A percentile compares a stretch with the other conserved stretches of the same genome.
These are phyloP conservation scores for Lagothrix lagotricha DNA, from an alignment of 2,797 vertebrate species.

Conservation along the genomic window DNA sequence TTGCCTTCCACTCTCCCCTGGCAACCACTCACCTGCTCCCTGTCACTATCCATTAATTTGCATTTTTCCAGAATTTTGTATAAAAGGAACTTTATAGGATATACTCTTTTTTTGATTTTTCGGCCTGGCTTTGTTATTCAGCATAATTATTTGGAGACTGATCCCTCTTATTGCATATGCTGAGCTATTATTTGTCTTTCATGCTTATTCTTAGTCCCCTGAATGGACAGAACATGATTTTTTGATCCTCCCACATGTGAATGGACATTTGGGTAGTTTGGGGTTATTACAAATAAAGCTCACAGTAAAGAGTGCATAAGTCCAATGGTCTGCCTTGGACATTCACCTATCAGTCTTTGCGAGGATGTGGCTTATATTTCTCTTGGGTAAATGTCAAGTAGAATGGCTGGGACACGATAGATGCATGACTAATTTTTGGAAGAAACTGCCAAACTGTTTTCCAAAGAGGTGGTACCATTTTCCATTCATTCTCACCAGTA, in stretches of 20 bases:
- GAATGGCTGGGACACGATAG: neutral
- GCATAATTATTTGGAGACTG: neutral
- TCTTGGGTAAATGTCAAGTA: neutral
- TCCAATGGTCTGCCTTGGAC: neutral
- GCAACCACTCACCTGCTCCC: neutral
- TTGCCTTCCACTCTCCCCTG: neutral
- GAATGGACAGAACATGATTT: neutral
- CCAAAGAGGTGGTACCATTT: neutral
- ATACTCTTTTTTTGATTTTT: neutral
- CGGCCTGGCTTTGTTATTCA: neutral
- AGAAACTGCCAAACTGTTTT: neutral
- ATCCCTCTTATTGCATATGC: neutral
- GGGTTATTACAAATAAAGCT: neutral
- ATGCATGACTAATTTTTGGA: neutral
- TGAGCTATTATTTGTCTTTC: neutral
- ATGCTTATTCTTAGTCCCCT: neutral
- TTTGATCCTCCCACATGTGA: neutral
- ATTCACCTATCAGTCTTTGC: neutral
- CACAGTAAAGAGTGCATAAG: fast-evolving
- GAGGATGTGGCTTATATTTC: neutral
- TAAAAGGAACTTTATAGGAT: neutral
- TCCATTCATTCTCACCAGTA: neutral
- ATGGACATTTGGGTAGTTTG: neutral
- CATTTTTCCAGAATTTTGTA: neutral
- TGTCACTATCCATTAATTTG: neutral